Evolutionary conservation across 1,140 invertebrate genomes (phyloP).

Genomic region (Drosophila teissieri): DNA sequence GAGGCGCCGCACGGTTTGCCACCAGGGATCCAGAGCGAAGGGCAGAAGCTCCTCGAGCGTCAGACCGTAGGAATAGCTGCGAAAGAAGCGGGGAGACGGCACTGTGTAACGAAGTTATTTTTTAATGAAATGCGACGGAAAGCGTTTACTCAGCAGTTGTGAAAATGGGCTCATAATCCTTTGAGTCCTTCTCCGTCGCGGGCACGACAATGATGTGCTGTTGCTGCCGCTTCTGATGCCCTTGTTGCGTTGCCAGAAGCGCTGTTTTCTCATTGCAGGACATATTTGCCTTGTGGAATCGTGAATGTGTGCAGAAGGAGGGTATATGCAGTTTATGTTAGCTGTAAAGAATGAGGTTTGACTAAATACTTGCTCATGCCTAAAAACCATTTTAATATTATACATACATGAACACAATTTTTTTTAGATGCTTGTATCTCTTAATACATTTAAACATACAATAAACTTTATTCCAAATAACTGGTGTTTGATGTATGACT

Average conservation of each 20-base stretch:
- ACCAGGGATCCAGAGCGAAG: conserved; percentile 75
- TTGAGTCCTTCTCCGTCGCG: conserved; percentile 54
- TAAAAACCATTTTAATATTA: too few species aligned
- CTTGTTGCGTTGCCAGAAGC: conserved; percentile 59
- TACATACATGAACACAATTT: too few species aligned
- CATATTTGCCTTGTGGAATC: conserved; percentile 51
- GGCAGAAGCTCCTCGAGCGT: conserved; percentile 72
- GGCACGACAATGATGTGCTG: conserved; percentile 61
- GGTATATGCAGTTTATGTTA: not conserved
- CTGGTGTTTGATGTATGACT: too few species aligned
- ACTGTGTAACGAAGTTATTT: conserved; percentile 68
- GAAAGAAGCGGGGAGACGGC: conserved; percentile 2
- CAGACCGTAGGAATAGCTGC: conserved; percentile 61
- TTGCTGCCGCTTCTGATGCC: conserved; percentile 49
- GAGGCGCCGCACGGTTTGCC: conserved; percentile 67
- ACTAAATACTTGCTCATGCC: too few species aligned
- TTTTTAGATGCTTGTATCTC: too few species aligned
- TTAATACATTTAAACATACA: too few species aligned
- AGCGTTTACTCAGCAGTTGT: conserved; percentile 79
- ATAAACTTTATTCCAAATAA: not conserved
- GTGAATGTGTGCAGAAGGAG: not conserved
- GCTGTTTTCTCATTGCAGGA: conserved; percentile 69
- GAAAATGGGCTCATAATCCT: conserved; percentile 75
- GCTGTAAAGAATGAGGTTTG: too few species aligned
- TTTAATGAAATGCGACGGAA: conserved; percentile 78